A percentile compares a stretch with the other conserved stretches of the same genome.
phyloP scores from a whole-genome alignment of 2,888 invertebrate species.

The Erebia epiphron region DNA sequence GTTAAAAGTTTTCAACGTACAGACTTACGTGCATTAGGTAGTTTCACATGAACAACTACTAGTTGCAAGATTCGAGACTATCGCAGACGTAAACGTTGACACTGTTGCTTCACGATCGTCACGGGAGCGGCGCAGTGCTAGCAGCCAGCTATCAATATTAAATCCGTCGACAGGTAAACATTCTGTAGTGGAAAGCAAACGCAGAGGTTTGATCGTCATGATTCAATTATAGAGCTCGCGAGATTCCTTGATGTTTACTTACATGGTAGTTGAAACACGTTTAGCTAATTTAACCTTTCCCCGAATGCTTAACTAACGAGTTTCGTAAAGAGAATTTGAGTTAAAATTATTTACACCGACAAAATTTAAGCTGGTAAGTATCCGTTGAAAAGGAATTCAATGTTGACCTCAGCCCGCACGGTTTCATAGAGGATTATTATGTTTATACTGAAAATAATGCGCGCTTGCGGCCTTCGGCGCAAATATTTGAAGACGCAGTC shows the following conservation, averaged over 20 bases:
- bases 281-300: slow-evolving; percentile 33
- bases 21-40: neutral
- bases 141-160: slow-evolving; percentile 67
- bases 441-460: slow-evolving; percentile 80
- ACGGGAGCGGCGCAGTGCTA: slow-evolving; percentile 41
- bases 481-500: slow-evolving; percentile 79
- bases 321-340: slow-evolving; percentile 28
- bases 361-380: slow-evolving; percentile 38
- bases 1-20: neutral
- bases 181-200: slow-evolving; percentile 56
- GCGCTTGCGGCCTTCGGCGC: slow-evolving; percentile 70
- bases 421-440: slow-evolving; percentile 72
- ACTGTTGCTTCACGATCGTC: slow-evolving; percentile 47
- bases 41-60: slow-evolving; percentile 6
- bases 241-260: slow-evolving; percentile 34
- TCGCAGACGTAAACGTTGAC: slow-evolving; percentile 33
- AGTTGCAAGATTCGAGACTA: slow-evolving; percentile 6
- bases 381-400: slow-evolving; percentile 55
- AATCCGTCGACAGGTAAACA: slow-evolving; percentile 60
- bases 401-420: slow-evolving; percentile 55
- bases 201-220: slow-evolving; percentile 58
- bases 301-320: slow-evolving; percentile 32
- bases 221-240: slow-evolving; percentile 57
- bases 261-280: slow-evolving; percentile 22
- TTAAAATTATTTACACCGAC: slow-evolving; percentile 37